These are phyloP conservation scores for Ypsolopha sequella DNA, from an alignment of 2,888 invertebrate species.

Conservation along the genomic window DNA sequence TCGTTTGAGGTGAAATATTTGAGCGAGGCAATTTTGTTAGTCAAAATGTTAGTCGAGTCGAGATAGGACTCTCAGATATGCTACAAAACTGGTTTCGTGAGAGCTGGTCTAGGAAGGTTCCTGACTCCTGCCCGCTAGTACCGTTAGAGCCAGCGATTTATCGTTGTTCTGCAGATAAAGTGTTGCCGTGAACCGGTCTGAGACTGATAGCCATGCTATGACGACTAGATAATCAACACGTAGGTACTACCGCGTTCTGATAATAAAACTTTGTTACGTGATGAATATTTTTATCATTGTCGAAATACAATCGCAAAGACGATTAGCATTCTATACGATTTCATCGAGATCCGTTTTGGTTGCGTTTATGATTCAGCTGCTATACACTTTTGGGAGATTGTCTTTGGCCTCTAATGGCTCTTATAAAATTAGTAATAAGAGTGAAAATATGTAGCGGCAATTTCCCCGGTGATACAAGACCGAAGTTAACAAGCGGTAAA, in stretches of 20 bases:
- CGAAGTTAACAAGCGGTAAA: too few relatives aligned
- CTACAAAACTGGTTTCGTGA: conserved; percentile 1
- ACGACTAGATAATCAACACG: conserved; percentile 1
- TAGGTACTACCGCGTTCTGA: too few relatives aligned
- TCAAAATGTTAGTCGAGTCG: background rate
- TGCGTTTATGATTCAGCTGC: background rate
- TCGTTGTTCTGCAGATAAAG: conserved; percentile 47
- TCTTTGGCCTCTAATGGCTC: too few relatives aligned
- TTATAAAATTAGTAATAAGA: too few relatives aligned
- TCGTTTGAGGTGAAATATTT: background rate
- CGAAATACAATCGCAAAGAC: background rate
- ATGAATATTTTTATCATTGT: background rate
- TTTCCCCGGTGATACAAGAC: too few relatives aligned
- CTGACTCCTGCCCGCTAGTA: conserved; percentile 15
- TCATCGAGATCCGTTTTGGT: background rate
- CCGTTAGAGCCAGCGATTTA: conserved; percentile 49
- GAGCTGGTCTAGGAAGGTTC: conserved; percentile 3
- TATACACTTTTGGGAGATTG: too few relatives aligned
- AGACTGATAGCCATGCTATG: conserved; percentile 30
- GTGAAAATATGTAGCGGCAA: too few relatives aligned
- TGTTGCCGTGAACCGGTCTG: conserved; percentile 34
- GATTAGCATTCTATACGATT: background rate
- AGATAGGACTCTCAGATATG: conserved; percentile 1
- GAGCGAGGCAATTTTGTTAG: conserved; percentile 1
- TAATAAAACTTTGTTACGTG: background rate